Percentiles rank a stretch among this genome's conserved stretches.
Conservation (phyloP, 2,888 invertebrate species). For the Drosophila rubida region DNA sequence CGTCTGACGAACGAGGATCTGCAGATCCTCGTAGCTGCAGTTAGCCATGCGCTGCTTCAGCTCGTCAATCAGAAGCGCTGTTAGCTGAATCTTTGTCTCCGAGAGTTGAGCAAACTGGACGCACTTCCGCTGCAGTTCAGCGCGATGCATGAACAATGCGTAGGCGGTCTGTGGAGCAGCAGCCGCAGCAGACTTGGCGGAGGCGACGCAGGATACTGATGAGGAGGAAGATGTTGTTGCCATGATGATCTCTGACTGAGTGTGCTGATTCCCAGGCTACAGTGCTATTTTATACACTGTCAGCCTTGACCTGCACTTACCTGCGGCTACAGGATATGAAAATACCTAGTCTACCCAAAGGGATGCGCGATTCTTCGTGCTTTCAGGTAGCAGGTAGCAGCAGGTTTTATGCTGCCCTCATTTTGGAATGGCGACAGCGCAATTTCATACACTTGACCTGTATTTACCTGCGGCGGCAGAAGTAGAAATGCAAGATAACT, state of each 20-base stretch:
- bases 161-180: constrained; percentile 48
- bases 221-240: constrained; percentile 42
- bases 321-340: too few species aligned
- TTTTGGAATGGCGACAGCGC: too few species aligned
- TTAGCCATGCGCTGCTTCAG: constrained; percentile 45
- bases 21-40: constrained; percentile 63
- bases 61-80: constrained; percentile 50
- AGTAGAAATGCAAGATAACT: too few species aligned
- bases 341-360: constrained; percentile 10
- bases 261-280: constrained; percentile 39
- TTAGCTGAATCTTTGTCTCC: constrained; percentile 59
- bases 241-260: constrained; percentile 54
- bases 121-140: constrained; percentile 58
- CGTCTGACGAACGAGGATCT: constrained; percentile 52
- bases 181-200: too few species aligned
- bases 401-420: too few species aligned
- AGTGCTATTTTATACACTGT: constrained; percentile 41
- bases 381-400: too few species aligned
- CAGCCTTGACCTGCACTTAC: constrained; percentile 19
- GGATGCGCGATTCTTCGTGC: constrained; percentile 43
- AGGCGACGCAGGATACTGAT: too few species aligned
- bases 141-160: constrained; percentile 65
- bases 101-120: constrained; percentile 42
- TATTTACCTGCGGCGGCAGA: too few species aligned
- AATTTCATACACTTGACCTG: too few species aligned